phyloP scores from a whole-genome alignment of 1,140 invertebrate species.

The Arctopsyche grandis region DNA sequence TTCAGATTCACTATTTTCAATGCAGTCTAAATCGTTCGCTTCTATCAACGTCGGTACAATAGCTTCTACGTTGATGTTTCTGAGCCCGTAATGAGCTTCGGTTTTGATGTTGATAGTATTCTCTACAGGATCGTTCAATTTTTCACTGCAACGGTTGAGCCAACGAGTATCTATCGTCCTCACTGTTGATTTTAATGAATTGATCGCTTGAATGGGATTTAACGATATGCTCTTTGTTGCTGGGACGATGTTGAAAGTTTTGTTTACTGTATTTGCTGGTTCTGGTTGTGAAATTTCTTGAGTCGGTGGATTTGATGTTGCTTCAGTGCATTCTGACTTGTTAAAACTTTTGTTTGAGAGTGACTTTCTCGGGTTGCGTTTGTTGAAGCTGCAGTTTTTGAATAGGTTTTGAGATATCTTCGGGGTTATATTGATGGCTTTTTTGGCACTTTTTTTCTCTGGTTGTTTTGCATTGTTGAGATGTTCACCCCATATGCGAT shows the following conservation, averaged over 20 bases:
- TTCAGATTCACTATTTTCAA: slow-evolving; percentile 75
- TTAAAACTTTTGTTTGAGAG: slow-evolving; percentile 57
- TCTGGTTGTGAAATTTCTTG: background rate
- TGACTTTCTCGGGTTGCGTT: slow-evolving; percentile 80
- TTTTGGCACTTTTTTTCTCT: slow-evolving; percentile 39
- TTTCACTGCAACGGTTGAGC: slow-evolving; percentile 64
- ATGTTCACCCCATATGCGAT: slow-evolving; percentile 67
- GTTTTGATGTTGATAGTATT: slow-evolving; percentile 8
- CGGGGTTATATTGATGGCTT: slow-evolving; percentile 56
- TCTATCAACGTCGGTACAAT: slow-evolving; percentile 57
- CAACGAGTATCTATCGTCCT: slow-evolving; percentile 67
- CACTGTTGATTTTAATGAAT: slow-evolving; percentile 46
- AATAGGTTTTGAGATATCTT: slow-evolving; percentile 78
- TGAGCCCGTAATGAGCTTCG: slow-evolving; percentile 58
- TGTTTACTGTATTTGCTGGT: background rate
- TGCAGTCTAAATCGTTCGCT: slow-evolving; percentile 65
- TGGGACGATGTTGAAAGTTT: background rate
- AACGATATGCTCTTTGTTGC: background rate
- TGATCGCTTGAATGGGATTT: slow-evolving; percentile 1
- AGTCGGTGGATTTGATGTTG: background rate
- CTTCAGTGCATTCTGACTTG: slow-evolving; percentile 10
- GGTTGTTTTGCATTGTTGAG: slow-evolving; percentile 57
- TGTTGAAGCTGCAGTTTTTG: slow-evolving; percentile 72
- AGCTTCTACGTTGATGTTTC: slow-evolving; percentile 58
- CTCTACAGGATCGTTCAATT: slow-evolving; percentile 43